Conservation (phyloP, 2,888 invertebrate genomes). For the Torymus texanus region DNA sequence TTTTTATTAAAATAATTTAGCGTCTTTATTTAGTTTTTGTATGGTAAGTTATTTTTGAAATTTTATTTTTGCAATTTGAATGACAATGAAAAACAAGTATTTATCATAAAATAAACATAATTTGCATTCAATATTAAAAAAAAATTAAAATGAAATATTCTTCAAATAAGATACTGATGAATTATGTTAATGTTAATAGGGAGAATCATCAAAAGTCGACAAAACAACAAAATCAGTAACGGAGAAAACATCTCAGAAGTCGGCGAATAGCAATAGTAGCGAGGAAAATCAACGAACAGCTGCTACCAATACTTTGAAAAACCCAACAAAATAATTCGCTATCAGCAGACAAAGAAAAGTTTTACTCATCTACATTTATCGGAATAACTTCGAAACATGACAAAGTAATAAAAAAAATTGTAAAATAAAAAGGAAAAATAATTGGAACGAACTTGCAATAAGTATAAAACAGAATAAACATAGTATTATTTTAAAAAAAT, state of each 20-base stretch:
- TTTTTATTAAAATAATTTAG: no score
- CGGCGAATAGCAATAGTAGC: slow-evolving; percentile 21
- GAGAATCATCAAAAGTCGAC: slow-evolving; percentile 29
- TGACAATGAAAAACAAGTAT: no score
- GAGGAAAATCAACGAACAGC: slow-evolving; percentile 11
- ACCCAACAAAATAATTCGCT: neutral
- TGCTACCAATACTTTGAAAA: neutral
- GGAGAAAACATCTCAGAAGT: slow-evolving; percentile 28
- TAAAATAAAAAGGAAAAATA: slow-evolving; percentile 29
- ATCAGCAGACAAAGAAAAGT: no score
- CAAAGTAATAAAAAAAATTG: slow-evolving; percentile 1
- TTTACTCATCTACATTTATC: no score
- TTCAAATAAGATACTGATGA: no score
- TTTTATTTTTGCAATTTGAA: no score
- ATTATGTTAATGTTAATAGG: slow-evolving; percentile 15
- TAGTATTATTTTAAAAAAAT: slow-evolving; percentile 43
- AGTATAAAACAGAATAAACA: slow-evolving; percentile 28
- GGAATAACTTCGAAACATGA: slow-evolving; percentile 4
- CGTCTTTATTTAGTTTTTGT: no score
- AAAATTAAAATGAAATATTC: no score
- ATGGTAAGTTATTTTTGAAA: no score
- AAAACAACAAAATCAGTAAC: slow-evolving; percentile 21
- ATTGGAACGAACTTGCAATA: slow-evolving; percentile 1
- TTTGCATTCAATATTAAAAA: no score
- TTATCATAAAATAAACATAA: no score